Percentiles rank a stretch among this genome's conserved stretches.
Evolutionary conservation across 2,888 invertebrate genomes (phyloP).

Genomic region (Campoletis raptor): DNA sequence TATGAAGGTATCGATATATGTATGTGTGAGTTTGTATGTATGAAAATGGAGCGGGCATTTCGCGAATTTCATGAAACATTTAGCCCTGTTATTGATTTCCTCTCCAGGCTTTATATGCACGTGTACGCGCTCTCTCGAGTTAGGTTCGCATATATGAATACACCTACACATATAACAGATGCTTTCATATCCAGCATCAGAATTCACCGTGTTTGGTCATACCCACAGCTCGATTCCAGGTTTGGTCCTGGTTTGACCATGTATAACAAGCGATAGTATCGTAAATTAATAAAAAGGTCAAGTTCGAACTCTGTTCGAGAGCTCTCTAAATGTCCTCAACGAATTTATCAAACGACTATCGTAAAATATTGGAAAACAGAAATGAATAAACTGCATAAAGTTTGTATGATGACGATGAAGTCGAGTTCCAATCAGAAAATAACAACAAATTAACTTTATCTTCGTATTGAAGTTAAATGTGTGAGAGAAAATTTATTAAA

Average conservation of each 20-base stretch:
- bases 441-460: not conserved
- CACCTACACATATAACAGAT: slow-evolving; percentile 5
- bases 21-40: not conserved
- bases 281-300: slow-evolving; percentile 61
- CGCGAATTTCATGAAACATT: slow-evolving; percentile 82
- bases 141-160: slow-evolving; percentile 32
- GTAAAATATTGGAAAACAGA: not conserved
- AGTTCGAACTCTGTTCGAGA: slow-evolving; percentile 23
- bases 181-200: slow-evolving; percentile 45
- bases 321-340: not conserved
- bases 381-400: not conserved
- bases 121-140: slow-evolving; percentile 33
- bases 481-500: not conserved
- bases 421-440: not conserved
- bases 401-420: not conserved
- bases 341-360: not conserved
- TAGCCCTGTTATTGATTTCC: slow-evolving; percentile 82
- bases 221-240: slow-evolving; percentile 18
- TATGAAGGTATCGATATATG: not conserved
- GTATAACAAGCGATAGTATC: slow-evolving; percentile 14
- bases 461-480: not conserved
- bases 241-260: slow-evolving; percentile 13
- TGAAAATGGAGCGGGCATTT: slow-evolving; percentile 72
- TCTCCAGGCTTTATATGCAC: slow-evolving; percentile 67
- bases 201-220: slow-evolving; percentile 24